Base-by-base conservation (phyloP, 2,113 vertebrate species). In the Amazona guildingii region DNA sequence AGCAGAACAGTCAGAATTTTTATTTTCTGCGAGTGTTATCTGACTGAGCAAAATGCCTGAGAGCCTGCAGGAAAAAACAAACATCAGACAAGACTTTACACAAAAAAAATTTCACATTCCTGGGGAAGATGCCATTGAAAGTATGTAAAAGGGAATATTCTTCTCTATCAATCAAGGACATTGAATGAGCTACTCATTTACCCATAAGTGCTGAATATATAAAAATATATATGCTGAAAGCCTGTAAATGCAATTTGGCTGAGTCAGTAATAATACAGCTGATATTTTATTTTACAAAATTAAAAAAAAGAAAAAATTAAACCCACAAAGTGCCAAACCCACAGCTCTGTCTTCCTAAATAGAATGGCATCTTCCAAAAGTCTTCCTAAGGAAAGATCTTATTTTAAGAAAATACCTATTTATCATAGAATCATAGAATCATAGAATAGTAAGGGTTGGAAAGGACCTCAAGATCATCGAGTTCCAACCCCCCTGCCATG, bases 361-460 rank as follows among this genome's bases (percentile, higher is more conserved):
- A 63, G 41, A 86, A 85, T 29, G 59, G 31, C 54, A 54, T 73
- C 51, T 90, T 94, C 78, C 29, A 66, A 66, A 54, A 82, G 31
- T 10, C 23, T 17, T 82, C 48, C 33, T 74, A 73, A 68, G 29
- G 15, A 57, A 75, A 89, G 29, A 62, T 10, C 8, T 68, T 68
- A 67, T 61, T 79, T 94, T 79, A 87, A 85, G 52, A 90, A 97
- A 79, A 76, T 24, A 64, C 9, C n/a, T 62, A 31, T 91, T 89
- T 72, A 67, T 37, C 37, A 37, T 37, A 37, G 37, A 37, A 37
- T 37, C 37, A 37, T 37, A 37, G 37, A 37, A 37, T 37, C 37
- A 37, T 37, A 37, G 37, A 37, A 37, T 37, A 37, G 37, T 37
- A 37, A 37, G 37, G 37, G 37, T 37, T 37, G 37, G 37, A 37